Evolutionary conservation across 1,140 invertebrate species (phyloP), one percentile per base, ranked within the genome.

Genomic region (Melitaea cinxia): DNA sequence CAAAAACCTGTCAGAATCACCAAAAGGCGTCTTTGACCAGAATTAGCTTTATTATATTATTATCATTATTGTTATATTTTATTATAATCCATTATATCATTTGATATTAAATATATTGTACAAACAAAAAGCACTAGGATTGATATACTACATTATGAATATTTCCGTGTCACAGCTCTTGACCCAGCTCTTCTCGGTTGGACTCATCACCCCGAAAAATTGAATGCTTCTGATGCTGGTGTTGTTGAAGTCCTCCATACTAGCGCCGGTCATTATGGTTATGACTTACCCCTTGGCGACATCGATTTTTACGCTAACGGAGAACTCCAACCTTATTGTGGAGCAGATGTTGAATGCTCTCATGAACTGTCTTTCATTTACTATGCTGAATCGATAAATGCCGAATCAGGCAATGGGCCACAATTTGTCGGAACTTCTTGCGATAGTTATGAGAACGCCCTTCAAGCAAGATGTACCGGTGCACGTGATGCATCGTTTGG

Each of bases 161-260:
- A 9, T 33, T 7, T 33, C 7, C 9, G 24, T 6, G 6, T 76
- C 77, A 37, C 74, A 91, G 93, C 90, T 50, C 57, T 94, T 9
- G 93, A 94, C 70, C 93, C 93, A 2, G 93, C 94, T 1, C 68
- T 88, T 0, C 78, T 86, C 12, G 80, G 91, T 17, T 94, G 89
- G 60, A 82, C 77, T 17, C 81, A 89, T 35, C 77, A 89, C 65
- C 77, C 89, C 1, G 73, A 89, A 6, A 82, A 94, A 3, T 77
- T 96, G 0, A 94, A 93, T 53, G 65, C 80, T 15, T 82, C 78
- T 28, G 95, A 95, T 72, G 95, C 93, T 1, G 59, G 78, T 4
- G 92, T 94, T 65, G 95, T 96, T 0, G 94, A 96, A 82, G 93
- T 94, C 0, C 91, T 96, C 42, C 95, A 96, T 73, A 94, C 95